phyloP scores from a whole-genome alignment of 2,888 invertebrate genomes.

The Operophtera brumata region DNA sequence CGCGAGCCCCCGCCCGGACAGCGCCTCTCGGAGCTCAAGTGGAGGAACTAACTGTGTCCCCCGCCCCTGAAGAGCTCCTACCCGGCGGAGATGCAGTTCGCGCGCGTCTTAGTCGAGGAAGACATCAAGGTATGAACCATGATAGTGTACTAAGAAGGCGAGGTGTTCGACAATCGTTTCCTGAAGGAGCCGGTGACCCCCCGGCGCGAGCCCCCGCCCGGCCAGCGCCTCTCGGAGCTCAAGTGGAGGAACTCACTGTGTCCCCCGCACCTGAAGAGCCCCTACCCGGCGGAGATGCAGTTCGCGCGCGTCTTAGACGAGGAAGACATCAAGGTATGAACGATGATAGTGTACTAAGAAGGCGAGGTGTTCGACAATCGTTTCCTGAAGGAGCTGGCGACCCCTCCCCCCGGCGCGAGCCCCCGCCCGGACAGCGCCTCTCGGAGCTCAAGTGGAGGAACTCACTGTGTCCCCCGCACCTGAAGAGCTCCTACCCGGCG shows the following conservation, averaged over 20 bases:
- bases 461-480: constrained; percentile 90
- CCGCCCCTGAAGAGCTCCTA: constrained; percentile 93
- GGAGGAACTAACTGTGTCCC: constrained; percentile 90
- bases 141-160: no score
- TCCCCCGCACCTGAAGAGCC: constrained; percentile 91
- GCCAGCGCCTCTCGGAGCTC: constrained; percentile 82
- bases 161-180: constrained; percentile 89
- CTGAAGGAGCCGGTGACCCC: constrained; percentile 84
- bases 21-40: constrained; percentile 85
- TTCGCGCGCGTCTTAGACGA: constrained; percentile 78
- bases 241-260: constrained; percentile 90
- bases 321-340: constrained; percentile 66
- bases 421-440: constrained; percentile 54
- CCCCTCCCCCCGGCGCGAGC: constrained; percentile 75
- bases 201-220: constrained; percentile 49
- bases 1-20: constrained; percentile 41
- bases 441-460: constrained; percentile 90
- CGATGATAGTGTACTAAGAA: no score
- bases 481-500: constrained; percentile 91
- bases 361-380: constrained; percentile 90
- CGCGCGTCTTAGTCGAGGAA: constrained; percentile 73
- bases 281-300: constrained; percentile 91
- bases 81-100: constrained; percentile 89
- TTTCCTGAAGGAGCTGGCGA: constrained; percentile 84
- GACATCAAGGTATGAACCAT: constrained; percentile 60